Base-by-base conservation (phyloP, 2,797 vertebrate species). In the Malurus leucopterus region DNA sequence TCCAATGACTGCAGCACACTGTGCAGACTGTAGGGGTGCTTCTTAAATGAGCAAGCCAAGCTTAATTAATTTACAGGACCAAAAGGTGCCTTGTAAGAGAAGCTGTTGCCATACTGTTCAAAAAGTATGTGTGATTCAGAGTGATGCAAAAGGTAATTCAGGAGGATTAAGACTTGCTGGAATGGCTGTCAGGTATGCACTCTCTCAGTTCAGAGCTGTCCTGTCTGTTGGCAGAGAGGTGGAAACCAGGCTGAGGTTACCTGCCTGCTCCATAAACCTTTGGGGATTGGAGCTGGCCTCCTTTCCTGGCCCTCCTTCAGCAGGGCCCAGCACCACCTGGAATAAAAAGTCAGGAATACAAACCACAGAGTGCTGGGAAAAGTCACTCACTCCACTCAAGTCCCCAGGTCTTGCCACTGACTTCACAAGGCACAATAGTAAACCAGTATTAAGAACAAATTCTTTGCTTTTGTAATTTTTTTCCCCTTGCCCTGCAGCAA, bases 251-350 rank as follows among this genome's bases (percentile, higher is more conserved):
- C 36, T 40, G 40, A 43, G 49, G 41, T 41, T 1, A 0, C 27
- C 22, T 3, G 0, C 12, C 49, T 58, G 49, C 72, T 49, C 13
- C 41, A 5, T 0, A 0, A 5, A 30, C 4, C 19, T 15, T 32
- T 2, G 0, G 2, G 55, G 40, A 23, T 41, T 1, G 5, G 34
- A 17, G 27, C 29, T 15, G 22, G 16, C 50, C 41, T 32, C 18
- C 21, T 14, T 49, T 26, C 53, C 34, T 44, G 47, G 44, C 5
- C 34, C 15, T 29, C 0, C 0, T 1, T 8, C 20, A 24, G 30
- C 14, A 2, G 20, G 49, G 49, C n/a, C 22, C 26, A 22, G 40
- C 61, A 53, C 23, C 3, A 4, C 51, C 7, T 12, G 51, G 43
- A 12, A 1, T 3, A 16, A 36, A 18, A 30, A 6, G 4, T 11